A percentile compares a stretch with the other conserved stretches of the same genome.
Evolutionary conservation across 2,888 invertebrate species (phyloP).

Genomic region (Lepidochrysops patricia): DNA sequence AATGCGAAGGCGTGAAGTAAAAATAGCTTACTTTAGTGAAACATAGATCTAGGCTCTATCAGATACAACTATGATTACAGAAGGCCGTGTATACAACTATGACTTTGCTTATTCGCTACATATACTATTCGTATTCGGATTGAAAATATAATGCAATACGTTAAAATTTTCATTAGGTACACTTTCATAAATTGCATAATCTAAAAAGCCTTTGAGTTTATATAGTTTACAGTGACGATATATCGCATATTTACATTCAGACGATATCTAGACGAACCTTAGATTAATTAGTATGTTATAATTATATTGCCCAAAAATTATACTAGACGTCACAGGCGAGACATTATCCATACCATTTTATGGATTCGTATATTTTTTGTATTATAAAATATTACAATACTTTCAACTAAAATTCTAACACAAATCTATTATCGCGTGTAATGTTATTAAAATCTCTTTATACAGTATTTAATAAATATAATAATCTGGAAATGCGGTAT

Average conservation of each 20-base stretch:
- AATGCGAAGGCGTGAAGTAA: constrained; percentile 49
- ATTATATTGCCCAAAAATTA: background rate
- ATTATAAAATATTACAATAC: too few species aligned
- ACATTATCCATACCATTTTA: too few species aligned
- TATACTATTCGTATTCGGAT: constrained; percentile 6
- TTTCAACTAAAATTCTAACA: too few species aligned
- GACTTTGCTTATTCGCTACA: constrained; percentile 1
- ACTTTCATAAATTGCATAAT: background rate
- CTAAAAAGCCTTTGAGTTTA: background rate
- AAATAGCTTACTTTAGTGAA: constrained; percentile 40
- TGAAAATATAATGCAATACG: background rate
- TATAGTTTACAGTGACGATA: background rate
- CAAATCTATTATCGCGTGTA: too few species aligned
- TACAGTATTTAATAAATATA: too few species aligned
- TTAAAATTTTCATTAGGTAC: background rate
- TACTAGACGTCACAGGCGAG: too few species aligned
- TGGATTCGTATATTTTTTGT: too few species aligned
- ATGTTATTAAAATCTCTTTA: too few species aligned
- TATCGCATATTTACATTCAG: background rate
- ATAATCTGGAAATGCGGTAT: too few species aligned
- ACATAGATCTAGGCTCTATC: constrained; percentile 19
- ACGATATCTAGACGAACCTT: background rate
- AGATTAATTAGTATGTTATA: background rate
- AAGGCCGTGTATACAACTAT: constrained; percentile 50
- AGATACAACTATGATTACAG: constrained; percentile 32